Evolutionary conservation across 1,140 invertebrate species (phyloP).

Genomic region (Dreissena rostriformis): DNA sequence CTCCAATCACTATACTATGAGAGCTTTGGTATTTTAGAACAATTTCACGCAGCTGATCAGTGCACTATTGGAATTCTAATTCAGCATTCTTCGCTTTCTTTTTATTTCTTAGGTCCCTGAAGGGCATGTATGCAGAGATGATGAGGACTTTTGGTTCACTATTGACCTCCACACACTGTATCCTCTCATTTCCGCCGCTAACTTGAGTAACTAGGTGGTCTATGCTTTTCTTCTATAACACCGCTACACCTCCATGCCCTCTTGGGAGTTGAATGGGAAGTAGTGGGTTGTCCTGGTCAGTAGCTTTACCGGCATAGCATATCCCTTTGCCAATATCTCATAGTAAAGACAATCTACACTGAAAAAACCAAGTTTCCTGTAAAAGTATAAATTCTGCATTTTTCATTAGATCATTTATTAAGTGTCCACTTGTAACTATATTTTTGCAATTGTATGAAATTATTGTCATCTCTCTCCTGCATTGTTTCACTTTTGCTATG

Average conservation of each 20-base stretch:
- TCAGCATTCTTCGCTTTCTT: no score
- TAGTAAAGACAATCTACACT: neutral
- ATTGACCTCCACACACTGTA: no score
- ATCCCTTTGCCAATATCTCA: neutral
- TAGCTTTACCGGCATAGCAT: conserved; percentile 6
- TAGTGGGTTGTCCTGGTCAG: neutral
- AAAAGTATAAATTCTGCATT: neutral
- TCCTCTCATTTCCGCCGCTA: neutral
- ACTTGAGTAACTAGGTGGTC: no score
- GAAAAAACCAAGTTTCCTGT: conserved; percentile 1
- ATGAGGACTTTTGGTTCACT: no score
- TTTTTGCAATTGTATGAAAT: neutral
- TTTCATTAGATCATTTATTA: neutral
- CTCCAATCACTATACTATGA: no score
- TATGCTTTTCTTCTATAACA: neutral
- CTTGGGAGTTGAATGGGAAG: neutral
- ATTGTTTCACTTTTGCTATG: neutral
- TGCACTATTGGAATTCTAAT: no score
- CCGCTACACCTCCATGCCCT: neutral
- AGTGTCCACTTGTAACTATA: neutral
- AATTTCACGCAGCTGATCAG: no score
- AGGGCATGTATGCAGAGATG: no score
- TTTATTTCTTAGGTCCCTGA: no score
- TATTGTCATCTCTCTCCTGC: neutral
- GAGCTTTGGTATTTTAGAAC: no score